Conservation (phyloP, 2,888 invertebrate genomes). For the Caenorhabditis uteleia region DNA sequence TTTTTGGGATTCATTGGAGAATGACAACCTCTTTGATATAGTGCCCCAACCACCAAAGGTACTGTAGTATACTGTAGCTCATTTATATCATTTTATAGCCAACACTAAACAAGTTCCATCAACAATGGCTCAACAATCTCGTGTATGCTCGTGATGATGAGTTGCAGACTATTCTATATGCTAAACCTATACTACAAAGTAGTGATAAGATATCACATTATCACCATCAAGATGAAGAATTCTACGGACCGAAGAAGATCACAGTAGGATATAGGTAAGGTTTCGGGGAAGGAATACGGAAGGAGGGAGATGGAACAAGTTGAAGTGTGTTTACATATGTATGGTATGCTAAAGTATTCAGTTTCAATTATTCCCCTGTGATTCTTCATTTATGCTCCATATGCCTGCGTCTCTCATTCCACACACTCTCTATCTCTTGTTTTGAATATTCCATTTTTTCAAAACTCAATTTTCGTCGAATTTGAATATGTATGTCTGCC, state of each 20-base stretch:
- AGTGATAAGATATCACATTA: conserved; percentile 12
- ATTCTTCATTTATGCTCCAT: too few relatives aligned
- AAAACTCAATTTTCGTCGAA: too few relatives aligned
- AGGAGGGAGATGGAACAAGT: too few relatives aligned
- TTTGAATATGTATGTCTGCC: too few relatives aligned
- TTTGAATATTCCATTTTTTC: too few relatives aligned
- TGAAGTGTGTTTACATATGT: not conserved
- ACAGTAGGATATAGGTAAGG: conserved; percentile 25
- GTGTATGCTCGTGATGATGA: conserved; percentile 50
- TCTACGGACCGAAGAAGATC: conserved; percentile 28
- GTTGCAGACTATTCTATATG: conserved; percentile 59
- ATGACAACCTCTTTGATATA: conserved; percentile 34
- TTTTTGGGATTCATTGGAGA: conserved; percentile 51
- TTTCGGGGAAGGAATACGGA: not conserved
- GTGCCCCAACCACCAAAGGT: conserved; percentile 23
- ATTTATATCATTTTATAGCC: conserved; percentile 9
- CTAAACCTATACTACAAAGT: conserved; percentile 54
- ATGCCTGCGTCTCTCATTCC: too few relatives aligned
- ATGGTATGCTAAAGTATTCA: not conserved
- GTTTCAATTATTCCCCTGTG: too few relatives aligned
- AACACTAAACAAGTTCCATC: conserved; percentile 27
- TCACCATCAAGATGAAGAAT: conserved; percentile 8
- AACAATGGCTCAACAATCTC: conserved; percentile 47
- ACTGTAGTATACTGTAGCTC: not conserved
- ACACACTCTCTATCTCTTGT: too few relatives aligned